phyloP scores from a whole-genome alignment of 2,888 invertebrate genomes.

The Troglohyphantes excavatus region DNA sequence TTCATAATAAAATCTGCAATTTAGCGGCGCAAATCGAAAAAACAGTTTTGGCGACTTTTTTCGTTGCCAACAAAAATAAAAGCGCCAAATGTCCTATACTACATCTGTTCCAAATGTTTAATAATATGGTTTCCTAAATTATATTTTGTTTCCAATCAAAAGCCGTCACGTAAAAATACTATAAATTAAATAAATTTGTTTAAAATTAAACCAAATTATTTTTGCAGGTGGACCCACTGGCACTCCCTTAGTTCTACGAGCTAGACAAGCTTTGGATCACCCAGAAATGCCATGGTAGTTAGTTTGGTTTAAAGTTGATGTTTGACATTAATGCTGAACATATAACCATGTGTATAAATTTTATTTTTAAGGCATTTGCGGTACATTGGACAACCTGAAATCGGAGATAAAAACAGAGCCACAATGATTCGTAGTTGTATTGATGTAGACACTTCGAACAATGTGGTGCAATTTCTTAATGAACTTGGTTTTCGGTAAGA shows the following conservation, averaged over 20 bases:
- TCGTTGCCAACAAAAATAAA: too few species aligned
- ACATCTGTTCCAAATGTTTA: too few species aligned
- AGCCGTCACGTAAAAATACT: too few species aligned
- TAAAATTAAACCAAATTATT: not conserved
- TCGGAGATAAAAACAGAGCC: conserved; percentile 92
- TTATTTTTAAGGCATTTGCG: conserved; percentile 89
- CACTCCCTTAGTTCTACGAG: conserved; percentile 88
- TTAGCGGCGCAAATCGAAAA: too few species aligned
- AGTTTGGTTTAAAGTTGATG: not conserved
- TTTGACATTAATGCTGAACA: too few species aligned
- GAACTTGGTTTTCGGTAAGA: conserved; percentile 88
- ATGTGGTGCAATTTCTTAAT: conserved; percentile 94
- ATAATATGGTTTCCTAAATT: not conserved
- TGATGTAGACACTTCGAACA: conserved; percentile 91
- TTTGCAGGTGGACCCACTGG: conserved; percentile 76
- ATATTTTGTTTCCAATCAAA: too few species aligned
- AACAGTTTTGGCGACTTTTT: too few species aligned
- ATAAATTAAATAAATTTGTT: too few species aligned
- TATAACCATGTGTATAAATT: not conserved
- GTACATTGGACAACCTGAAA: conserved; percentile 95
- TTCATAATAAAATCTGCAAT: too few species aligned
- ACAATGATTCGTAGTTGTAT: conserved; percentile 95
- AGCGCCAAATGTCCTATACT: too few species aligned
- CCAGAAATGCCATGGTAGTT: conserved; percentile 88
- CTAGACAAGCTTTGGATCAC: conserved; percentile 91